These are phyloP conservation scores for Sciurus carolinensis DNA, from an alignment of 2,797 vertebrate genomes.

Conservation along the genomic window DNA sequence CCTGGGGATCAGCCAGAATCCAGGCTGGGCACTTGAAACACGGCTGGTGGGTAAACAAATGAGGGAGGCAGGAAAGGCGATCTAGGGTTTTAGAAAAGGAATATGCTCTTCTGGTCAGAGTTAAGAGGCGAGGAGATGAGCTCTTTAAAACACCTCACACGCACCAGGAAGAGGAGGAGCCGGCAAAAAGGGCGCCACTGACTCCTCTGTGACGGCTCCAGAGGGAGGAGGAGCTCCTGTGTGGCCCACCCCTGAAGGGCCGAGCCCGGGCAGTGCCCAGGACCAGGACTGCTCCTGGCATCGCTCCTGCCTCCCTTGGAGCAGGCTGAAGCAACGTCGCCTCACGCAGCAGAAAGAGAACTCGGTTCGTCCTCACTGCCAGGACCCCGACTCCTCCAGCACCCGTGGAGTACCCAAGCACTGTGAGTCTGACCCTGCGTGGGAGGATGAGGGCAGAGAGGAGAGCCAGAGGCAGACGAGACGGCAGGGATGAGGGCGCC, in stretches of 20 bases:
- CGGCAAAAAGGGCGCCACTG: not conserved
- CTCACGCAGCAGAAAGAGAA: not conserved
- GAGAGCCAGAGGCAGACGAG: no score
- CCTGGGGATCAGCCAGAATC: not conserved
- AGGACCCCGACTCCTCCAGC: not conserved
- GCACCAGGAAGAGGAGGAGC: not conserved
- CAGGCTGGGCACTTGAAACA: not conserved
- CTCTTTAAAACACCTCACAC: conserved; percentile 30
- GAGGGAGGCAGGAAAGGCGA: not conserved
- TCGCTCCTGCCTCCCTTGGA: not conserved
- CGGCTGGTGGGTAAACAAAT: not conserved
- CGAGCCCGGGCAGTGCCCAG: not conserved
- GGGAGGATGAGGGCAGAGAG: not conserved
- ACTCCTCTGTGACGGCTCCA: not conserved
- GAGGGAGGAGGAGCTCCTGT: not conserved
- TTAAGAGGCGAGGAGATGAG: conserved; percentile 16
- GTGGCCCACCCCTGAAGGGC: not conserved
- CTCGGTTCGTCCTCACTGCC: not conserved
- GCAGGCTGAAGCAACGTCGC: not conserved
- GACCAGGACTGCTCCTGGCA: not conserved
- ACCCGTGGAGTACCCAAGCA: no score
- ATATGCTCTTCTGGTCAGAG: not conserved
- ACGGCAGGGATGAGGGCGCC: not conserved
- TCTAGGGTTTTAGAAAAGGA: not conserved
- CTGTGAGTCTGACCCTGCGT: no score